Percentiles rank a stretch among this genome's conserved stretches.
Conservation (phyloP, 2,113 vertebrate genomes). For the Thamnaconus septentrionalis region DNA sequence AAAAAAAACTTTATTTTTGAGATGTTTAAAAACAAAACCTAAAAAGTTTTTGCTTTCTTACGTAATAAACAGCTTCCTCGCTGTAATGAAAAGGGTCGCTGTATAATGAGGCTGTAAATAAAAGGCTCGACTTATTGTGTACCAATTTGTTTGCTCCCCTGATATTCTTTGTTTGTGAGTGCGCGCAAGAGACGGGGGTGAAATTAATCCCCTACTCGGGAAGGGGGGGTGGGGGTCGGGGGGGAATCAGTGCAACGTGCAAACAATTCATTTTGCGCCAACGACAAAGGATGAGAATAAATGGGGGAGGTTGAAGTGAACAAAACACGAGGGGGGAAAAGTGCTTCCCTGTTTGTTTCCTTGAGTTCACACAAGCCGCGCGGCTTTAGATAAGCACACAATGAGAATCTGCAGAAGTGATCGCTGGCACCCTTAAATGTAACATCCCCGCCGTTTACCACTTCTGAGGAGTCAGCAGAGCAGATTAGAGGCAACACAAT, state of each 20-base stretch:
- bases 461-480: not conserved
- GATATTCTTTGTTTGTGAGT: too few relatives aligned
- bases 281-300: conserved; percentile 18
- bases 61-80: not conserved
- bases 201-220: conserved; percentile 13
- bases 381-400: conserved; percentile 29
- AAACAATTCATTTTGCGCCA: conserved; percentile 23
- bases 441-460: not conserved
- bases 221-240: not conserved
- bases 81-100: conserved; percentile 2
- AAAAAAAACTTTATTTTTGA: not conserved
- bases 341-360: not conserved
- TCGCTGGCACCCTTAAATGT: conserved; percentile 1
- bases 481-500: conserved; percentile 28
- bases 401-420: conserved; percentile 26
- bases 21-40: not conserved
- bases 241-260: conserved; percentile 32
- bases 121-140: conserved; percentile 28
- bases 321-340: not conserved
- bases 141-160: not conserved
- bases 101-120: conserved; percentile 32
- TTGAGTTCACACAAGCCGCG: conserved; percentile 16
- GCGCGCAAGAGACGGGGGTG: not conserved
- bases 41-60: not conserved
- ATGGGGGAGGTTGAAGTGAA: not conserved